Conservation (phyloP, 2,797 vertebrate genomes). For the Etheostoma perlongum region DNA sequence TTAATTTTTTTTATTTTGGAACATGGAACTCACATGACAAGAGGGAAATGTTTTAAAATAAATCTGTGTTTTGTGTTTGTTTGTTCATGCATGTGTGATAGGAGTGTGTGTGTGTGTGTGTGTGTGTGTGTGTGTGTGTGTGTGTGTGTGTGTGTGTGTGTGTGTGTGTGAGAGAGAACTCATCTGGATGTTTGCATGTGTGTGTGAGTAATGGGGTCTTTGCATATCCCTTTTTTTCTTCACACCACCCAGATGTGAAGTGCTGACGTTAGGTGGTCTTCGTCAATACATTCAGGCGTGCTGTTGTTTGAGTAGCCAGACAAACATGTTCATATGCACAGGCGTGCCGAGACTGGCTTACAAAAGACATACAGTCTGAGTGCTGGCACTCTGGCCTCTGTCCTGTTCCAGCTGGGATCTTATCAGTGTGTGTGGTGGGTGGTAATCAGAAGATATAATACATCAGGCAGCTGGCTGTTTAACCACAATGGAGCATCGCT, state of each 20-base stretch:
- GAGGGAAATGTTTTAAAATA: not conserved
- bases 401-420: slow-evolving; percentile 74
- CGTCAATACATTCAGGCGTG: slow-evolving; percentile 9
- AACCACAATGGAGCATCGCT: slow-evolving; percentile 58
- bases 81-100: slow-evolving; percentile 1
- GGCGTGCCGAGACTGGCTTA: slow-evolving; percentile 41
- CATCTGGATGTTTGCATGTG: not conserved
- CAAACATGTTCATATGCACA: slow-evolving; percentile 32
- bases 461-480: slow-evolving; percentile 75
- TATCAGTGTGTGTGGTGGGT: slow-evolving; percentile 77
- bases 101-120: not conserved
- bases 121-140: too few species aligned
- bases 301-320: slow-evolving; percentile 38
- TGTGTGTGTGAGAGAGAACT: not conserved
- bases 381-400: slow-evolving; percentile 59
- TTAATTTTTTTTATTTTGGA: not conserved
- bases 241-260: slow-evolving; percentile 6
- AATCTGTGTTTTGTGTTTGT: not conserved
- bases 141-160: not conserved
- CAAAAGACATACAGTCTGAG: slow-evolving; percentile 43
- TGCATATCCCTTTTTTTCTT: not conserved
- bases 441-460: slow-evolving; percentile 86
- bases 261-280: slow-evolving; percentile 18
- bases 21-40: not conserved
- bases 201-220: not conserved